These are phyloP conservation scores for Carollia perspicillata DNA, from an alignment of 2,113 vertebrate species.

Conservation along the genomic window DNA sequence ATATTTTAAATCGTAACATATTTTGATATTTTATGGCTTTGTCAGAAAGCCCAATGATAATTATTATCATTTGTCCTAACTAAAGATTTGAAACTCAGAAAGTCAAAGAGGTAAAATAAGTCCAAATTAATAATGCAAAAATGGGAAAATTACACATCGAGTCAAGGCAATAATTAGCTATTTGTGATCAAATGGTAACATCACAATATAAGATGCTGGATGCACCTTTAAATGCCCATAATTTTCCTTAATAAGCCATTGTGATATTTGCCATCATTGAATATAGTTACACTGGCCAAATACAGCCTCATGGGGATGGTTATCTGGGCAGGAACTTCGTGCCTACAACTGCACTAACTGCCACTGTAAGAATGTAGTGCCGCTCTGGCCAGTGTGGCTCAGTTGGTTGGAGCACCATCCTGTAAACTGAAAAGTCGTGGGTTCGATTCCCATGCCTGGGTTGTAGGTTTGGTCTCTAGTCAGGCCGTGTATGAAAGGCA, in stretches of 20 bases:
- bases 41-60: neutral
- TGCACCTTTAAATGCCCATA: neutral
- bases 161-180: neutral
- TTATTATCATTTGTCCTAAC: neutral
- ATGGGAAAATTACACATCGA: neutral
- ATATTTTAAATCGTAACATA: conserved; percentile 9
- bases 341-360: neutral
- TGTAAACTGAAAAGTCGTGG: too few relatives aligned
- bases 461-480: too few relatives aligned
- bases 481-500: too few relatives aligned
- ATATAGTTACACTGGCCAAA: neutral
- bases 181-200: neutral
- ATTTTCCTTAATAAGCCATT: neutral
- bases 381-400: too few relatives aligned
- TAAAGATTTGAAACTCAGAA: conserved; percentile 7
- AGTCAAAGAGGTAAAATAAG: neutral
- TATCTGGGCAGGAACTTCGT: neutral
- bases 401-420: too few relatives aligned
- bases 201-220: neutral
- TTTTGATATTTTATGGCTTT: conserved; percentile 1
- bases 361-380: neutral
- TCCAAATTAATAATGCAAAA: neutral
- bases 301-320: neutral
- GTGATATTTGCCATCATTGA: neutral
- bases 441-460: too few relatives aligned